Evolutionary conservation across 2,888 invertebrate genomes (phyloP).

Genomic region (Pecten maximus): DNA sequence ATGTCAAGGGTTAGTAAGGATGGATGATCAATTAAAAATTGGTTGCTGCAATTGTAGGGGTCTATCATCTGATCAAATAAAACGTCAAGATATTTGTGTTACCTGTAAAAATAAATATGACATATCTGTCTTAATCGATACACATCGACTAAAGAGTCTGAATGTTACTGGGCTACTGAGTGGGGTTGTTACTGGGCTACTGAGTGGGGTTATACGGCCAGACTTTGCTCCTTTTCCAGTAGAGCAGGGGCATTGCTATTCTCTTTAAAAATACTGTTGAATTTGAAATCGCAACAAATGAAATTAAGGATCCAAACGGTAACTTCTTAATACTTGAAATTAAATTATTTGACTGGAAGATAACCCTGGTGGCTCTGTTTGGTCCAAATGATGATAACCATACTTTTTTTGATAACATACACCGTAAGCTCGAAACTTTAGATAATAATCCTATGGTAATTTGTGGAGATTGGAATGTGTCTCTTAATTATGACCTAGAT

Average conservation of each 20-base stretch:
- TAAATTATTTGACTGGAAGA: background rate
- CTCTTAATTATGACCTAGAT: conserved; percentile 36
- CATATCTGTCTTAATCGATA: conserved; percentile 39
- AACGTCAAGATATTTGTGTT: conserved; percentile 43
- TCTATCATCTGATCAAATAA: conserved; percentile 37
- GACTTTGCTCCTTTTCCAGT: no score
- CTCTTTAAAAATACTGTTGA: conserved; percentile 43
- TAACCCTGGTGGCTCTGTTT: conserved; percentile 29
- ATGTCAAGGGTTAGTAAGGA: no score
- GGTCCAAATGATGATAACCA: conserved; percentile 40
- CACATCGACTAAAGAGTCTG: conserved; percentile 35
- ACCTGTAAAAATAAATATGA: conserved; percentile 38
- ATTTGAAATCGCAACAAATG: conserved; percentile 35
- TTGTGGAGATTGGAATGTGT: no score
- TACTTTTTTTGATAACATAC: conserved; percentile 27
- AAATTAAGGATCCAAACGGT: conserved; percentile 37
- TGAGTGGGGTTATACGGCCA: no score
- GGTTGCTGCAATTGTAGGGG: conserved; percentile 41
- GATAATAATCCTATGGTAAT: no score
- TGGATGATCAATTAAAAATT: conserved; percentile 31
- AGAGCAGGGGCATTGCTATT: conserved; percentile 43
- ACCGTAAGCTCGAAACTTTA: no score
- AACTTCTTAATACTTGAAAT: no score
- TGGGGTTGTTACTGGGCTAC: no score
- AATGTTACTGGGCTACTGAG: conserved; percentile 38